Evolutionary conservation across 2,888 invertebrate genomes (phyloP).

Genomic region (Sminthurinus aureus): DNA sequence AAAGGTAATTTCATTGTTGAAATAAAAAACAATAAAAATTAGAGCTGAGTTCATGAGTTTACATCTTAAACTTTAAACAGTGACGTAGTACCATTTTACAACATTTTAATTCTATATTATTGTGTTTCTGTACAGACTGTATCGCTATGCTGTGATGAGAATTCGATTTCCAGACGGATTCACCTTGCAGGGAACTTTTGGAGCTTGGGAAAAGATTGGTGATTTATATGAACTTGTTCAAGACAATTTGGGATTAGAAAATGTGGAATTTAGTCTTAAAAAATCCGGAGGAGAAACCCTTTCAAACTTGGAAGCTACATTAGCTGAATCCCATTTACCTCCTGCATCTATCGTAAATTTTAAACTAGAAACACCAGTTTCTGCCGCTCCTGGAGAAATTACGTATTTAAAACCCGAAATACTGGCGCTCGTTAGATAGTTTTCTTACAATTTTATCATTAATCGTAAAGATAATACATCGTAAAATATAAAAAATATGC

Average conservation of each 20-base stretch:
- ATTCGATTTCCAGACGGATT: conserved; percentile 89
- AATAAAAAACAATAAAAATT: not conserved
- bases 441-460: no score
- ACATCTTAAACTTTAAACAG: no score
- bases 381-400: conserved; percentile 60
- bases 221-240: conserved; percentile 81
- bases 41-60: not conserved
- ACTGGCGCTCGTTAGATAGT: conserved; percentile 70
- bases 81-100: no score
- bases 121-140: conserved; percentile 68
- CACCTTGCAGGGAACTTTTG: conserved; percentile 88
- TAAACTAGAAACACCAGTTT: conserved; percentile 69
- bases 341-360: conserved; percentile 85
- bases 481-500: no score
- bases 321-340: conserved; percentile 80
- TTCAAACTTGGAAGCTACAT: conserved; percentile 74
- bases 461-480: no score
- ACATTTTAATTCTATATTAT: not conserved
- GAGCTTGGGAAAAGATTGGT: conserved; percentile 78
- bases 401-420: conserved; percentile 79
- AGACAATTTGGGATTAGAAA: conserved; percentile 74
- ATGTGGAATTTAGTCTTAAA: conserved; percentile 61
- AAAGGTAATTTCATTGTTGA: conserved; percentile 75
- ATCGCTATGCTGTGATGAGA: conserved; percentile 84
- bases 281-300: conserved; percentile 62